These are phyloP conservation scores for Halocynthia aurantium DNA, from an alignment of 23 tunicate species.

Conservation along the genomic window DNA sequence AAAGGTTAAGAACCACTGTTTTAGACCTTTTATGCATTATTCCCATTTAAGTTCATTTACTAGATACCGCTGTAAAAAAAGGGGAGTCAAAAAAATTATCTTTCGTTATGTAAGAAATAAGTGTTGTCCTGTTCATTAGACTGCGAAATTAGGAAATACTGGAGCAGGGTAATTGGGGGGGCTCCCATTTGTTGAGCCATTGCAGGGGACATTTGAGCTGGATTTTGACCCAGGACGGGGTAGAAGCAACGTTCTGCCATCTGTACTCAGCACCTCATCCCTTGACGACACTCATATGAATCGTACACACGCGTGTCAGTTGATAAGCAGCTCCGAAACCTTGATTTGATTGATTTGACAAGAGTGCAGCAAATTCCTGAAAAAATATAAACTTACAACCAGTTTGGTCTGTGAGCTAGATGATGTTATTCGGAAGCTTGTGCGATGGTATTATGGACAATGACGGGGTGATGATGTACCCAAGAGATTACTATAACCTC, in stretches of 20 bases:
- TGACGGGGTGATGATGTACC: no score
- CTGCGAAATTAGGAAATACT: conserved; percentile 74
- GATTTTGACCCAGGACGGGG: conserved; percentile 98
- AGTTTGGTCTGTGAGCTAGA: neutral
- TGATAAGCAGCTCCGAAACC: conserved; percentile 92
- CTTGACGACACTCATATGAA: conserved; percentile 96
- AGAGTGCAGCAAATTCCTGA: conserved; percentile 93
- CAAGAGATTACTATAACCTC: no score
- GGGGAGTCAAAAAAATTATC: no score
- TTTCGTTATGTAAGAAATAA: no score
- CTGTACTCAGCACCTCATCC: conserved; percentile 99
- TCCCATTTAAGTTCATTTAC: no score
- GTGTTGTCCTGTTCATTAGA: no score
- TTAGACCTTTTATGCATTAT: no score
- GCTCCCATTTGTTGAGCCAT: conserved; percentile 99
- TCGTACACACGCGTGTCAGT: conserved; percentile 90
- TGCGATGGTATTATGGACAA: no score
- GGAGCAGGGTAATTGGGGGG: conserved; percentile 84
- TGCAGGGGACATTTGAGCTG: conserved; percentile 96
- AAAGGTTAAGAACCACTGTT: no score
- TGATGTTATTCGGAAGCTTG: neutral
- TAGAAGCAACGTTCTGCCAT: conserved; percentile 91
- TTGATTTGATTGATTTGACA: conserved; percentile 88
- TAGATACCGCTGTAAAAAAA: no score
- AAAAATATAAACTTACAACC: neutral